Base-by-base conservation (phyloP, 1,140 invertebrate genomes). In the Zophobas morio region DNA sequence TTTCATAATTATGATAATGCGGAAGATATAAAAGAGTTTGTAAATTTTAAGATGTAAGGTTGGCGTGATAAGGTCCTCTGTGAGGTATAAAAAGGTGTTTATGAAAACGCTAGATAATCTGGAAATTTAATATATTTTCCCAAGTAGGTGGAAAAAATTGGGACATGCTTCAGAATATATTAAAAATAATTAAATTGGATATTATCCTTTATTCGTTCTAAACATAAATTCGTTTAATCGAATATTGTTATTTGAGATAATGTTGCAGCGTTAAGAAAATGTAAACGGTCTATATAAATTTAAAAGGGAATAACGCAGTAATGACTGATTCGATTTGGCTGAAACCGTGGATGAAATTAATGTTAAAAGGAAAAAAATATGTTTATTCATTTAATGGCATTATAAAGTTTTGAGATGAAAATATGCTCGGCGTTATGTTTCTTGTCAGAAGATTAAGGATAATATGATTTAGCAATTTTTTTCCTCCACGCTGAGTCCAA, bases 151-250 rank as follows among this genome's bases (percentile, higher is more conserved):
- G 36, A 56, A 46, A 51, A 74, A 71, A 71, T 71, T 71, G 49
- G 57, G 35, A 75, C 77, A 78, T 78, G 77, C 71, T 75, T 8
- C 56, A 66, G 77, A 78, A 78, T 78, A 78, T 78, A 75, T 78
- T 78, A 75, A 75, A 78, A 78, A 78, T 78, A 78, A 78, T 78
- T 78, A 78, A 70, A 74, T 74, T 36, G 72, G 77, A 54, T 76
- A 76, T 78, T 71, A 78, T 76, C 46, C 40, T 75, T 76, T 75
- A 71, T 51, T 42, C 35, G 49, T 47, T 72, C 76, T 54, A 34
- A 42, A 66, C 60, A 76, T 76, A 75, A 76, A 76, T 79, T 79
- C 70, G 6, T 51, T 37, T 51, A 53, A 42, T 51, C 70, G 70
- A 72, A 54, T 72, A 53, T 39, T 51, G 70, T 49, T 39, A 46